Percentiles rank a stretch among this genome's conserved stretches.
Evolutionary conservation across 2,113 vertebrate species (phyloP).

Genomic region (Chaetops frenatus): DNA sequence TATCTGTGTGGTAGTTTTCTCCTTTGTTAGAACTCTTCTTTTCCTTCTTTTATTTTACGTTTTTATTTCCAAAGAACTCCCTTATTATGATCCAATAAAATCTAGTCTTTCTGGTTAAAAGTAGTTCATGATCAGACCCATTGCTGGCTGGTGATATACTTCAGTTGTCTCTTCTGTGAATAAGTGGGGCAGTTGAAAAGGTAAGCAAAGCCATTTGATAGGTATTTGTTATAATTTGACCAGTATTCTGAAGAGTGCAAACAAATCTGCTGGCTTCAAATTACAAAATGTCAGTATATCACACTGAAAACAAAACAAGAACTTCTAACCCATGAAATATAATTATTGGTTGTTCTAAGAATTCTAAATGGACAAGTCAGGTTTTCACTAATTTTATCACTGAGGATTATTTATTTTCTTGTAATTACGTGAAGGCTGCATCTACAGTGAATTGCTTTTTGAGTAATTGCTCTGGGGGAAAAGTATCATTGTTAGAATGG

Average conservation of each 20-base stretch:
- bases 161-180: background rate
- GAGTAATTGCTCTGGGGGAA: rapidly evolving
- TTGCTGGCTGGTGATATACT: background rate
- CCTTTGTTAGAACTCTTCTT: no score
- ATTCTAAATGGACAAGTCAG: background rate
- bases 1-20: background rate
- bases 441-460: background rate
- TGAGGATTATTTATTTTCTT: background rate
- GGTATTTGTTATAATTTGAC: background rate
- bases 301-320: background rate
- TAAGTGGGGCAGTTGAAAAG: background rate
- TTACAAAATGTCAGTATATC: background rate
- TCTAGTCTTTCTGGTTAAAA: background rate
- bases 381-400: background rate
- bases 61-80: background rate
- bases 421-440: background rate
- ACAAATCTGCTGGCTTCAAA: background rate
- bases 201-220: background rate
- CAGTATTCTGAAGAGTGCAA: background rate
- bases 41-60: background rate
- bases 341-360: background rate
- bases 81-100: background rate
- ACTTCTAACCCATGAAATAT: rapidly evolving
- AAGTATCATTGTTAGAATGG: background rate
- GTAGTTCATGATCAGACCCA: background rate